Percentiles rank a stretch among this genome's conserved stretches.
Evolutionary conservation across 2,113 vertebrate genomes (phyloP).

Genomic region (Ageneiosus marmoratus): DNA sequence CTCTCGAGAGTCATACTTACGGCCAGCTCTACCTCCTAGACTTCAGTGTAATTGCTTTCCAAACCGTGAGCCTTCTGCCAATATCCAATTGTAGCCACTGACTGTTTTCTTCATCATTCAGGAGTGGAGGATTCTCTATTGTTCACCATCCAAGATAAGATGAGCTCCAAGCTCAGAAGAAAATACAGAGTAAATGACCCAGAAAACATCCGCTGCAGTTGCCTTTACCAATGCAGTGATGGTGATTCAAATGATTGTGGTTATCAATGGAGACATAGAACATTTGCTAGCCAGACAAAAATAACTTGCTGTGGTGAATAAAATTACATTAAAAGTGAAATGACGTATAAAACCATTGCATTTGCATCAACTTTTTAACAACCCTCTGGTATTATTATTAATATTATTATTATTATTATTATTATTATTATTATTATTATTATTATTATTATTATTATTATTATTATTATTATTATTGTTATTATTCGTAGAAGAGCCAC

Average conservation of each 20-base stretch:
- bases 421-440: too few species aligned
- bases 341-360: conserved; percentile 13
- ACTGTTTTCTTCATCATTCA: conserved; percentile 64
- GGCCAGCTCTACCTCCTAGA: conserved; percentile 69
- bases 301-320: conserved; percentile 20
- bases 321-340: conserved; percentile 25
- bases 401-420: too few species aligned
- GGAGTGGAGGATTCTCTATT: conserved; percentile 61
- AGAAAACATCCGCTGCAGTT: conserved; percentile 19
- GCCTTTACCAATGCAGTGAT: conserved; percentile 23
- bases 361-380: conserved; percentile 18
- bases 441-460: too few species aligned
- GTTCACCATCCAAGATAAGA: conserved; percentile 42
- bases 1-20: conserved; percentile 68
- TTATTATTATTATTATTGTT: background rate
- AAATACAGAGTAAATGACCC: conserved; percentile 18
- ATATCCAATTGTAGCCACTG: conserved; percentile 66
- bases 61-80: conserved; percentile 69
- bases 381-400: conserved; percentile 11
- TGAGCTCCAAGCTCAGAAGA: conserved; percentile 5
- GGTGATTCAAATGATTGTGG: conserved; percentile 20
- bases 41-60: conserved; percentile 77
- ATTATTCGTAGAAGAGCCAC: background rate
- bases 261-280: conserved; percentile 32
- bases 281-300: conserved; percentile 29